phyloP scores from a whole-genome alignment of 2,113 vertebrate species.

The Thymallus thymallus region DNA sequence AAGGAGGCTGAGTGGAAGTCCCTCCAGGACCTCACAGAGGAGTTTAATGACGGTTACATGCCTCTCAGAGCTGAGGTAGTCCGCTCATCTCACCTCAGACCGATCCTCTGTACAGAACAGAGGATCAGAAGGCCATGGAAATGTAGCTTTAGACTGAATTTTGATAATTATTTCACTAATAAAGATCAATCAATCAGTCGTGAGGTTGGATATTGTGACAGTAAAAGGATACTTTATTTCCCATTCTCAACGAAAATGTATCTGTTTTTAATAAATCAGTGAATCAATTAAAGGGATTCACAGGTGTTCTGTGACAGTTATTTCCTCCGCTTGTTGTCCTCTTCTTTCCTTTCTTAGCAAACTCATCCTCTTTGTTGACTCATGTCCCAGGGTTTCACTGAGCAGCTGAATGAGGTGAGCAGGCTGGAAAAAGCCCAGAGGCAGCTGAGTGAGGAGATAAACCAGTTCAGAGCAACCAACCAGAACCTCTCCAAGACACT shows the following conservation, averaged over 20 bases:
- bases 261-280: neutral
- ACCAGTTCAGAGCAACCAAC: conserved; percentile 50
- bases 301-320: neutral
- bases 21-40: conserved; percentile 67
- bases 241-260: too few relatives aligned
- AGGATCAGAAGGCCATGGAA: neutral
- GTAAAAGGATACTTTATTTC: too few relatives aligned
- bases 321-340: too few relatives aligned
- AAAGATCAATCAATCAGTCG: too few relatives aligned
- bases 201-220: too few relatives aligned
- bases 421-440: conserved; percentile 60
- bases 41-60: conserved; percentile 74
- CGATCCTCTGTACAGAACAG: conserved; percentile 4
- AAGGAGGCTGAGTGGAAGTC: conserved; percentile 51
- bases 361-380: neutral
- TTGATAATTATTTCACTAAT: too few relatives aligned
- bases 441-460: conserved; percentile 67
- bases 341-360: neutral
- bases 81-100: neutral
- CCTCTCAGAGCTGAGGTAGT: conserved; percentile 70
- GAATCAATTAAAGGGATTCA: neutral
- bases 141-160: neutral
- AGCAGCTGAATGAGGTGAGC: conserved; percentile 59
- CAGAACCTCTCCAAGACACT: conserved; percentile 62
- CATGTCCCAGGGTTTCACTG: conserved; percentile 1